Conservation (phyloP, 2,113 vertebrate species). For the Platichthys stellatus region DNA sequence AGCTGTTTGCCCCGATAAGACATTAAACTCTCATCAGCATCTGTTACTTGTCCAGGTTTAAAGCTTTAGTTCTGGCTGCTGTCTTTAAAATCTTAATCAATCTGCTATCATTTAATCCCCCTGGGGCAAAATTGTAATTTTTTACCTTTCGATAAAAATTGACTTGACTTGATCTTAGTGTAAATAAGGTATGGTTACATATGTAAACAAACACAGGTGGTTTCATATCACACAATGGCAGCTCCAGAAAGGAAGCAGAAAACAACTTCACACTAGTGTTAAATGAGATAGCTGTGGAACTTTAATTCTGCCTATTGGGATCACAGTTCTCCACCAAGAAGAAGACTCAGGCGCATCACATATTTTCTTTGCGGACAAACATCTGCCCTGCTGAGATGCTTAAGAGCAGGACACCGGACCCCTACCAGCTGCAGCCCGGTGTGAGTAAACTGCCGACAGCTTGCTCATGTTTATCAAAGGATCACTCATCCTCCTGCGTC, state of each 20-base stretch:
- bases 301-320: slow-evolving; percentile 2
- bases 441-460: slow-evolving; percentile 8
- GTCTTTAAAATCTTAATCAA: neutral
- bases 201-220: slow-evolving; percentile 10
- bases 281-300: neutral
- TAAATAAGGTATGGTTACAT: slow-evolving; percentile 4
- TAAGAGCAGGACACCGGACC: neutral
- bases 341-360: neutral
- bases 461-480: slow-evolving; percentile 29
- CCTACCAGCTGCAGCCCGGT: slow-evolving; percentile 1
- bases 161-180: slow-evolving; percentile 3
- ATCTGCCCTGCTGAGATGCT: slow-evolving; percentile 9
- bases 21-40: slow-evolving; percentile 35
- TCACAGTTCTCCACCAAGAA: neutral
- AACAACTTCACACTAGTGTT: neutral
- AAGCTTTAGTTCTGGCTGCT: slow-evolving; percentile 3
- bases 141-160: neutral
- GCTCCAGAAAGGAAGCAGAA: neutral
- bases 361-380: neutral
- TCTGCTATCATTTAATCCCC: neutral
- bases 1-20: slow-evolving; percentile 25
- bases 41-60: slow-evolving; percentile 21
- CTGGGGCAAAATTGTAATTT: neutral
- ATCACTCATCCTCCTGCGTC: neutral
- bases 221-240: slow-evolving; percentile 7